Evolutionary conservation across 2,888 invertebrate species (phyloP).

Genomic region (Pollenia amentaria): DNA sequence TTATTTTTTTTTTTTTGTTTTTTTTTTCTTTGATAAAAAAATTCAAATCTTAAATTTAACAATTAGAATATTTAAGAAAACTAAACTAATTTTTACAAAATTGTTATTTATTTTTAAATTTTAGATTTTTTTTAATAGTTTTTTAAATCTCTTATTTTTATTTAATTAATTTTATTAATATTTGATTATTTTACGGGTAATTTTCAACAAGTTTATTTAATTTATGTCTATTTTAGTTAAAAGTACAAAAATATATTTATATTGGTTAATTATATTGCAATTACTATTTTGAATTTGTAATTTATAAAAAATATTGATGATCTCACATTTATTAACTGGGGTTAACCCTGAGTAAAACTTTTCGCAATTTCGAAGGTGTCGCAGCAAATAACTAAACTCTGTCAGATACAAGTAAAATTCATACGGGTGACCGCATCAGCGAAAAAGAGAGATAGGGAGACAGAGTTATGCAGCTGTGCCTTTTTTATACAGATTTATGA

Average conservation of each 20-base stretch:
- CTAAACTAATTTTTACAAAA: constrained; percentile 41
- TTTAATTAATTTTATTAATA: constrained; percentile 5
- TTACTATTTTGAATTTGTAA: constrained; percentile 5
- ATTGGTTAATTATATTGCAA: constrained; percentile 19
- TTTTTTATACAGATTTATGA: no score
- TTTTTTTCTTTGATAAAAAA: constrained; percentile 2
- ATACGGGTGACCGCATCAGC: no score
- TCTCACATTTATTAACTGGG: no score
- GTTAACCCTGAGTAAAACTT: no score
- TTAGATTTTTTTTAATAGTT: constrained; percentile 29
- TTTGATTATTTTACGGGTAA: constrained; percentile 25
- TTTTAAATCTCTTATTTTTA: neutral
- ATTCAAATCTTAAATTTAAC: constrained; percentile 13
- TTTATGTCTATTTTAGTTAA: constrained; percentile 52
- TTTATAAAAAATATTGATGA: constrained; percentile 18
- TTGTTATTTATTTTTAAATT: neutral
- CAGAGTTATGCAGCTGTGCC: no score
- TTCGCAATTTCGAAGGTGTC: no score
- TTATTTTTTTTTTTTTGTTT: neutral
- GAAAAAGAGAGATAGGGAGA: no score
- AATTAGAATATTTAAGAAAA: constrained; percentile 38
- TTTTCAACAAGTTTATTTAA: constrained; percentile 41
- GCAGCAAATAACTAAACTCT: no score
- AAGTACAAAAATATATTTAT: constrained; percentile 72
- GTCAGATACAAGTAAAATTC: no score